A percentile compares a stretch with the other conserved stretches of the same genome.
These are phyloP conservation scores for Lytechinus pictus DNA, from an alignment of 35 echinoderm and acorn worm genomes.

Conservation along the genomic window DNA sequence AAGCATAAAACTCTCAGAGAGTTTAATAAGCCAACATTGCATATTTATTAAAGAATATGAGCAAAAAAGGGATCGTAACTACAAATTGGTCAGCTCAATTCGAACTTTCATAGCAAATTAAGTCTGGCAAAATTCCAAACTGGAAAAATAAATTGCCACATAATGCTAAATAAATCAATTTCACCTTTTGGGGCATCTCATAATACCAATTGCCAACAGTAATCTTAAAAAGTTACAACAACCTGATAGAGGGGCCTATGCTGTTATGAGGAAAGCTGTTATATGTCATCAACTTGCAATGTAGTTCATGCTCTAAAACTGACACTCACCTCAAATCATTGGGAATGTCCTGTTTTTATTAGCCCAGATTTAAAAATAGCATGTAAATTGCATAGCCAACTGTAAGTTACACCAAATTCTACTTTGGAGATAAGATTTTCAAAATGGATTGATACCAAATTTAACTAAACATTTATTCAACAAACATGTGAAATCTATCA, in stretches of 20 bases:
- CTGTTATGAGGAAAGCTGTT: not conserved
- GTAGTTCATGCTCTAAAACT: not conserved
- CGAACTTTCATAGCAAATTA: not conserved
- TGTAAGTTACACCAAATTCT: too few relatives aligned
- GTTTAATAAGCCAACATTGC: not conserved
- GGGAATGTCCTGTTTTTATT: not conserved
- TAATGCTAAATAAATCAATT: conserved; percentile 4
- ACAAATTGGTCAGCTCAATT: not conserved
- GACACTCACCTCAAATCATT: not conserved
- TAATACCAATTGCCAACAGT: not conserved
- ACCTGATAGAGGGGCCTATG: not conserved
- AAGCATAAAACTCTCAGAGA: not conserved
- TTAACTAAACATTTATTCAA: too few relatives aligned
- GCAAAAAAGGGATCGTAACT: not conserved
- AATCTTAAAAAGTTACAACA: not conserved
- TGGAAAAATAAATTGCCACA: not conserved
- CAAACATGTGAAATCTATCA: too few relatives aligned
- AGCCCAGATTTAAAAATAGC: too few relatives aligned
- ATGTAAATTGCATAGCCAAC: too few relatives aligned
- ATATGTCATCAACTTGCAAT: not conserved
- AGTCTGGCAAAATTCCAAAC: not conserved
- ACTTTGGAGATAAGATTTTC: too few relatives aligned
- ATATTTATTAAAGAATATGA: not conserved
- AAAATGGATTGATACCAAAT: too few relatives aligned
- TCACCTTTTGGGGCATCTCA: conserved; percentile 1